Evolutionary conservation across 2,113 vertebrate species (phyloP).

Genomic region (Pholis gunnellus): DNA sequence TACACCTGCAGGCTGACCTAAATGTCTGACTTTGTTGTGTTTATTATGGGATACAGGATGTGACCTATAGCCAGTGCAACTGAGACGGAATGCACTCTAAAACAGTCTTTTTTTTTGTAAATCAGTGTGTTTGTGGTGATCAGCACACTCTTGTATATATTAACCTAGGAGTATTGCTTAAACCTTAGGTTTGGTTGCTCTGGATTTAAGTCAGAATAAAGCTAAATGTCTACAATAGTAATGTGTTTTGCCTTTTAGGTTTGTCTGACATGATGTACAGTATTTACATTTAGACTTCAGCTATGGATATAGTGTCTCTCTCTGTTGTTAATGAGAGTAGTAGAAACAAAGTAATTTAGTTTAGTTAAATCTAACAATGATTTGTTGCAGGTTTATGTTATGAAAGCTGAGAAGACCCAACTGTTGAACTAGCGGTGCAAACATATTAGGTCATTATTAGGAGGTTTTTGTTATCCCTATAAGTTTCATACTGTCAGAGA

Average conservation of each 20-base stretch:
- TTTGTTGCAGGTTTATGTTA: neutral
- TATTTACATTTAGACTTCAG: neutral
- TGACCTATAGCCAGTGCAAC: neutral
- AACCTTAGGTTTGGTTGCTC: neutral
- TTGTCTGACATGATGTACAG: neutral
- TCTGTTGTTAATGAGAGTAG: neutral
- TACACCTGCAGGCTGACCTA: slow-evolving; percentile 1
- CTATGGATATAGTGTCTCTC: too few species aligned
- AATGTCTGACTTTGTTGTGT: slow-evolving; percentile 5
- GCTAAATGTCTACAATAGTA: neutral
- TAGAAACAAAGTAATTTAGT: neutral
- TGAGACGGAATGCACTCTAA: slow-evolving; percentile 4
- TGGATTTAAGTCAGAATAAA: neutral
- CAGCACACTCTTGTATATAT: neutral
- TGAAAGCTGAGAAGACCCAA: neutral
- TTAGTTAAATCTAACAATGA: neutral
- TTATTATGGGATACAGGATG: neutral
- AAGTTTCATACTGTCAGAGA: neutral
- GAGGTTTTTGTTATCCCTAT: neutral
- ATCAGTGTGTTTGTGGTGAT: neutral
- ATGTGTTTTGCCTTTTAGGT: neutral
- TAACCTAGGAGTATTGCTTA: neutral
- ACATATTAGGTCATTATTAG: neutral
- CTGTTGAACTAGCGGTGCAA: neutral
- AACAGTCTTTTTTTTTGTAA: neutral